A percentile compares a stretch with the other conserved stretches of the same genome.
phyloP scores from a whole-genome alignment of 2,113 vertebrate genomes.

The Neodontobutis hainanensis region DNA sequence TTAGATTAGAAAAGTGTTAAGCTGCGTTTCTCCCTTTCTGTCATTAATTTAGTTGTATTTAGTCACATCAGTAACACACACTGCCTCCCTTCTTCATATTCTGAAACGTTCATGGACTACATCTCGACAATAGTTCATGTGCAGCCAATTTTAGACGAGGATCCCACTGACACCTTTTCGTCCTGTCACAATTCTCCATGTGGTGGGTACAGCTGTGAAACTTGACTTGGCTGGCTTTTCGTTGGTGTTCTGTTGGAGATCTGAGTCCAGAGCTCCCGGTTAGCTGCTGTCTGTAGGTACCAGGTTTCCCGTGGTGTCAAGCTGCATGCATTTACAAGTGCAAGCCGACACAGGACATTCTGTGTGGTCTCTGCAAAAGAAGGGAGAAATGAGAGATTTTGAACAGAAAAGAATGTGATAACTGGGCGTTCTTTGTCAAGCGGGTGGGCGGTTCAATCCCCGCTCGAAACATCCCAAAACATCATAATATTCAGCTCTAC shows the following conservation, averaged over 20 bases:
- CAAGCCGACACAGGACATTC: constrained; percentile 97
- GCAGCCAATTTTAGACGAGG: constrained; percentile 34
- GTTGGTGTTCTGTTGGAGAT: constrained; percentile 38
- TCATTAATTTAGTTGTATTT: constrained; percentile 45
- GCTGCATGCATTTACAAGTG: constrained; percentile 98
- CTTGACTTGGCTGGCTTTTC: constrained; percentile 15
- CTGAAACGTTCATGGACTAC: constrained; percentile 54
- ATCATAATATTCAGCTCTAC: too few relatives aligned
- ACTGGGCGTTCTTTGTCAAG: too few relatives aligned
- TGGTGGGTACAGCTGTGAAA: constrained; percentile 21
- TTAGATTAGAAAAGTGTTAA: constrained; percentile 41
- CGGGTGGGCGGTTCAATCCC: too few relatives aligned
- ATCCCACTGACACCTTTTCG: constrained; percentile 12
- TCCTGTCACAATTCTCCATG: constrained; percentile 23
- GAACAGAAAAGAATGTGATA: not conserved
- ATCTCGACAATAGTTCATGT: constrained; percentile 28
- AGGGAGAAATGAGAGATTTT: not conserved
- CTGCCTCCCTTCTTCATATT: constrained; percentile 56
- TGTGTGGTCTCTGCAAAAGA: constrained; percentile 86
- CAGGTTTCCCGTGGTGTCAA: constrained; percentile 97
- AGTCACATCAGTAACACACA: constrained; percentile 50
- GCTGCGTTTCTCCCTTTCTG: constrained; percentile 55
- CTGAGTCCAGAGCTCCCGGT: constrained; percentile 48
- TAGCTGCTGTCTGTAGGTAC: constrained; percentile 91
- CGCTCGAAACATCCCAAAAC: too few relatives aligned